Evolutionary conservation across 2,797 vertebrate species (phyloP), one percentile per base, ranked within the genome.

Genomic region (Varecia variegata): DNA sequence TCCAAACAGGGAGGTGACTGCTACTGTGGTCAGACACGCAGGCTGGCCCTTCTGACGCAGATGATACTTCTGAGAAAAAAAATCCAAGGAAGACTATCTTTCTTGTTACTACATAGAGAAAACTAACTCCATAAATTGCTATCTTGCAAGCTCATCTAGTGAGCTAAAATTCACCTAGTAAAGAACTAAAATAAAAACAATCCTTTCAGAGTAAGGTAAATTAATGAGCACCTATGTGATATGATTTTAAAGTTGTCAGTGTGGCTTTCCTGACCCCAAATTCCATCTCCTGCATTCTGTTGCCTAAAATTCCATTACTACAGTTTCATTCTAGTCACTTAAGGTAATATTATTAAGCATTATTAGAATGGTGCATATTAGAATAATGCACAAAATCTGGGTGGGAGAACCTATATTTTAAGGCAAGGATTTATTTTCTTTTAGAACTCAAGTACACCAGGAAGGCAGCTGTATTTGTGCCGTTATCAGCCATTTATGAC

Each of bases 11-110:
- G 4, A 74, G 18, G 62, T 65, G 32, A 65, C 35, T 35, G 40
- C n/a, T 6, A 2, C 27, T 0, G 9, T 0, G 23, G 38, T 10
- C 2, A 43, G 30, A 38, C 35, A 0, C 1, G 12, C 3, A 71
- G 27, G 35, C 47, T 20, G 40, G 93, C 35, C 30, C 76, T 40
- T 47, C 17, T 20, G 12, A 35, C 1, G 0, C 54, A 18, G 40
- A 4, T 25, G 65, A 14, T 14, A 10, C 85, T 32, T 81, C 21
- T 56, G 71, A 38, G 32, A n/a, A n/a, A 35, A 35, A 56, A 30
- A 25, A 18, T 3, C 7, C 38, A 18, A 3, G 54, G 21, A 35
- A 43, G 38, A 43, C 15, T 2, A 7, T 2, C 40, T 79, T 47
- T 70, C 67, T 77, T 14, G 88, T 38, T 67, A 56, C 43, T 67